Evolutionary conservation across 2,797 vertebrate genomes (phyloP), one percentile per base, ranked within the genome.

Genomic region (Crenuchus spilurus): DNA sequence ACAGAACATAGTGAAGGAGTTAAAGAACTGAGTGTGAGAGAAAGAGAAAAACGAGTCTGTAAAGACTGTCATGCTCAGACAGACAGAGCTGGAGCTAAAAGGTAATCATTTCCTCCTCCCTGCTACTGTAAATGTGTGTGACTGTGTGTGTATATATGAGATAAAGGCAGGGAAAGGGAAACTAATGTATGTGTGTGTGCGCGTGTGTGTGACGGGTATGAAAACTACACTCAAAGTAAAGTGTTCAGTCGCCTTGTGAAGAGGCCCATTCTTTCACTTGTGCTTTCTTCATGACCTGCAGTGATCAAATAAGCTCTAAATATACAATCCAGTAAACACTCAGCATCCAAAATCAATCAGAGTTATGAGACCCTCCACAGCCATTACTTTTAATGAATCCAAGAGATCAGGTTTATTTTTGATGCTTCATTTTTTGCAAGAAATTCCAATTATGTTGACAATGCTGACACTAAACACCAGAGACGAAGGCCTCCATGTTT

Each of bases 361-460:
- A 69, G 14, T 72, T 75, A 70, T 30, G 42, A 71, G 6, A 74
- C 80, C 80, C 81, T 82, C 82, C 76, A 79, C 76, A 68, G 81
- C 83, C 83, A 84, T 76, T 67, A 80, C 84, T 86, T 87, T 88
- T 88, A 89, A 92, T 85, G 87, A 86, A 86, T 87, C 57, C 62
- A 58, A 33, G 55, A 66, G 79, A 76, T 68, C 46, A 79, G 84
- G 64, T 77, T 85, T 88, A 80, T 86, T 88, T 90, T 84, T 83
- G 84, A 87, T 87, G 81, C 75, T 66, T 65, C 42, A 67, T 65
- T 76, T n/a, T 80, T 71, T 75, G 65, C 78, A 82, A 80, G 84
- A 88, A 88, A 86, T 86, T 82, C 83, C 83, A 89, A 91, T 92
- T 90, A 91, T 76, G 68, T 81, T 83, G 74, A 73, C 80, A 54